Conservation (phyloP, 1,140 invertebrate species). For the Polypedilum vanderplanki region DNA sequence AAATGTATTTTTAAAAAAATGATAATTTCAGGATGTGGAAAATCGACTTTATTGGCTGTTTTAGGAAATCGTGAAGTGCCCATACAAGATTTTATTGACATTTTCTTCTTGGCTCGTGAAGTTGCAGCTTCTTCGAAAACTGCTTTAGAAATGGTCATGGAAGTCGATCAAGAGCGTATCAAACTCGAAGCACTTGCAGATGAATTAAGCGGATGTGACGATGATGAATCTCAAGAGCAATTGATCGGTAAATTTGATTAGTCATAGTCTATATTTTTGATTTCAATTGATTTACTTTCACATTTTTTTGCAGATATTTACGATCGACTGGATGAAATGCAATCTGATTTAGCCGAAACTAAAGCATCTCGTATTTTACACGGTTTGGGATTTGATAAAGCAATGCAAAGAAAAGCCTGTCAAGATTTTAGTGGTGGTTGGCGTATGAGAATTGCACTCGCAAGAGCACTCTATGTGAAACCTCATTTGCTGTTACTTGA, state of each 20-base stretch:
- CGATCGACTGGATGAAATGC: constrained; percentile 93
- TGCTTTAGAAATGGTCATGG: constrained; percentile 94
- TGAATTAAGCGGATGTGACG: constrained; percentile 73
- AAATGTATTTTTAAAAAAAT: too few relatives aligned
- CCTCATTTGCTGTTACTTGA: constrained; percentile 91
- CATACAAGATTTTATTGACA: constrained; percentile 95
- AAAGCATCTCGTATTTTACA: constrained; percentile 90
- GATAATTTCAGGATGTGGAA: too few relatives aligned
- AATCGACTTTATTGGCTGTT: constrained; percentile 87
- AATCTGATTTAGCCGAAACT: constrained; percentile 89
- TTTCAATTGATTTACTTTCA: not conserved
- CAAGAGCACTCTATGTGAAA: constrained; percentile 83
- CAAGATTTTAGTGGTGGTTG: constrained; percentile 98
- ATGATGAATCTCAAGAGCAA: constrained; percentile 92
- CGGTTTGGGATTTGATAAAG: constrained; percentile 91
- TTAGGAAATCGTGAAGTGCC: constrained; percentile 91
- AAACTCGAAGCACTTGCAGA: constrained; percentile 90
- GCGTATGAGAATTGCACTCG: constrained; percentile 98
- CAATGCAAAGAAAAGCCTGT: constrained; percentile 87
- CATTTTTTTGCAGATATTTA: constrained; percentile 70
- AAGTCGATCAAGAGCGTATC: constrained; percentile 92
- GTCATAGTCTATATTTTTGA: not conserved
- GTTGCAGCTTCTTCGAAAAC: constrained; percentile 91
- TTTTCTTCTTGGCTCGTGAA: constrained; percentile 93
- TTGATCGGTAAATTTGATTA: constrained; percentile 55